A percentile compares a stretch with the other conserved stretches of the same genome.
Evolutionary conservation across 2,888 invertebrate species (phyloP).

Genomic region (Prosopocoilus inquinatus): DNA sequence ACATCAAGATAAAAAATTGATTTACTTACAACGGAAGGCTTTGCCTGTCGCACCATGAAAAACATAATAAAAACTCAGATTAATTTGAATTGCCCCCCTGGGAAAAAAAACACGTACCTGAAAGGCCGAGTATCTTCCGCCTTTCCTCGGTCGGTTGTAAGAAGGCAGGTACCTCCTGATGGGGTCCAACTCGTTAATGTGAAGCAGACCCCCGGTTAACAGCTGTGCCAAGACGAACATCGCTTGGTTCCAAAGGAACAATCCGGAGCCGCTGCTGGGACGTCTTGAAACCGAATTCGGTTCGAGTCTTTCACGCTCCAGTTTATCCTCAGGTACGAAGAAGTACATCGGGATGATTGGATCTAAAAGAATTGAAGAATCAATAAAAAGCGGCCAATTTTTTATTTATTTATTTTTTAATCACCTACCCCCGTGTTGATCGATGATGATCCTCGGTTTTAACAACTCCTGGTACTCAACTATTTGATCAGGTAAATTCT

Average conservation of each 20-base stretch:
- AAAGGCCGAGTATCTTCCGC: slow-evolving; percentile 94
- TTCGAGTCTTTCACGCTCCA: slow-evolving; percentile 69
- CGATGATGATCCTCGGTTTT: slow-evolving; percentile 76
- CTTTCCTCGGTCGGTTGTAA: slow-evolving; percentile 88
- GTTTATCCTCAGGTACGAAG: slow-evolving; percentile 71
- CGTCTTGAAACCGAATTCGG: slow-evolving; percentile 53
- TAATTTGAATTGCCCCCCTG: slow-evolving; percentile 6
- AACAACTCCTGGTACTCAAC: slow-evolving; percentile 86
- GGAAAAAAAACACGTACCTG: slow-evolving; percentile 77
- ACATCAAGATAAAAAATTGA: slow-evolving; percentile 1
- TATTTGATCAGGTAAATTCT: slow-evolving; percentile 84
- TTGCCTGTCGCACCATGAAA: slow-evolving; percentile 51
- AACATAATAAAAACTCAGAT: slow-evolving; percentile 24
- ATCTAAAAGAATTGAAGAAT: slow-evolving; percentile 54
- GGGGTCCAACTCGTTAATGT: slow-evolving; percentile 94
- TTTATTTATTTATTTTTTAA: slow-evolving; percentile 18
- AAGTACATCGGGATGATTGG: slow-evolving; percentile 94
- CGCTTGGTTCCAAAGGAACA: slow-evolving; percentile 95
- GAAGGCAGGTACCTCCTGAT: slow-evolving; percentile 93
- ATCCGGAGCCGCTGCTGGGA: slow-evolving; percentile 55
- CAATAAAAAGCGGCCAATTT: slow-evolving; percentile 4
- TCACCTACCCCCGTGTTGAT: slow-evolving; percentile 70
- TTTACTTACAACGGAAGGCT: slow-evolving; percentile 58
- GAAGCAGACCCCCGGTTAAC: slow-evolving; percentile 82
- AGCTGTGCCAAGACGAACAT: slow-evolving; percentile 92